Conservation (phyloP, 2,888 invertebrate genomes). For the Aphodius sticticus region DNA sequence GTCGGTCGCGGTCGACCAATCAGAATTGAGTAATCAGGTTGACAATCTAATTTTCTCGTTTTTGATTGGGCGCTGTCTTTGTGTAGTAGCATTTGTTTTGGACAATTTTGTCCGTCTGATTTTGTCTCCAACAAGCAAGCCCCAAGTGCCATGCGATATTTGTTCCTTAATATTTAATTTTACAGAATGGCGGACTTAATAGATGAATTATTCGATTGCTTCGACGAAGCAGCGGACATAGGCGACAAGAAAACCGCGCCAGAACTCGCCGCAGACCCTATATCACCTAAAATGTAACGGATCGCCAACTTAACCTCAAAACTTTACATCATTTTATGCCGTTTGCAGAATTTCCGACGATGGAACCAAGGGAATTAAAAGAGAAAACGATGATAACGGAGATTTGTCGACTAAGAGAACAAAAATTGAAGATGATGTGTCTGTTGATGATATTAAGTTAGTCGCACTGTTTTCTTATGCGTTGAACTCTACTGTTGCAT, state of each 20-base stretch:
- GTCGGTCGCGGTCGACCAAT: too few relatives aligned
- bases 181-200: slow-evolving; percentile 55
- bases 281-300: slow-evolving; percentile 19
- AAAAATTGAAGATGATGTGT: slow-evolving; percentile 52
- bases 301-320: not conserved
- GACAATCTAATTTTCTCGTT: not conserved
- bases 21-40: not conserved
- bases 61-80: not conserved
- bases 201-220: slow-evolving; percentile 58
- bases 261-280: slow-evolving; percentile 32
- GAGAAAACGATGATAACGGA: slow-evolving; percentile 49
- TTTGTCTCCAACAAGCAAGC: not conserved
- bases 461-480: slow-evolving; percentile 22
- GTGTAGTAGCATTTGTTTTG: not conserved
- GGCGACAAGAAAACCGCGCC: slow-evolving; percentile 38
- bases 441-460: slow-evolving; percentile 57
- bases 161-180: not conserved
- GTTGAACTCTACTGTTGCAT: not conserved
- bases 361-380: slow-evolving; percentile 45
- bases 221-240: slow-evolving; percentile 51
- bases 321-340: not conserved
- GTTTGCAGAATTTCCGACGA: slow-evolving; percentile 44
- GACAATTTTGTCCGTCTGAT: not conserved
- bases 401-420: slow-evolving; percentile 48
- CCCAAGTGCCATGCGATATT: not conserved